Conservation (phyloP, 2,888 invertebrate species). For the Caenorhabditis japonica region DNA sequence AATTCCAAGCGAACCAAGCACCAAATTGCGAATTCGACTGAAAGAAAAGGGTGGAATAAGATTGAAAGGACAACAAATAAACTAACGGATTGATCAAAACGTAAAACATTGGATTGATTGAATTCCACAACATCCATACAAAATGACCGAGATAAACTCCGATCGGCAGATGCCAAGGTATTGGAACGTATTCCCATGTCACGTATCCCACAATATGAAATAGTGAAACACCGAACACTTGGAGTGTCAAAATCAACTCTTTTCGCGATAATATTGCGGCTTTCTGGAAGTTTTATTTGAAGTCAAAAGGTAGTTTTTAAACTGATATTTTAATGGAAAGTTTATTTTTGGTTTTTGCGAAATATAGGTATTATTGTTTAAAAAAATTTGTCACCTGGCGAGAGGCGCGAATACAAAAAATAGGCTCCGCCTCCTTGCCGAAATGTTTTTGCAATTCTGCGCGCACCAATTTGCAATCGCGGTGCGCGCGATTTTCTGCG, state of each 20-base stretch:
- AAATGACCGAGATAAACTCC: slow-evolving; percentile 60
- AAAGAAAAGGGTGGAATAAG: too few relatives aligned
- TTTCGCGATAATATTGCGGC: slow-evolving; percentile 52
- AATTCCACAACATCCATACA: slow-evolving; percentile 65
- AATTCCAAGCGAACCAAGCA: slow-evolving; percentile 31
- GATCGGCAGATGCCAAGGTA: slow-evolving; percentile 54
- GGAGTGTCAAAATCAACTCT: slow-evolving; percentile 56
- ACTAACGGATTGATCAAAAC: slow-evolving; percentile 57
- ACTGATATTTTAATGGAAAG: too few relatives aligned
- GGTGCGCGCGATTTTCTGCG: too few relatives aligned
- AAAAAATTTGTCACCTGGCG: too few relatives aligned
- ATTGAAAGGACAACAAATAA: background rate
- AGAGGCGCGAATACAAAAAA: too few relatives aligned
- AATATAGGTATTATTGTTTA: too few relatives aligned
- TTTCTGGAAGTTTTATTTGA: slow-evolving; percentile 54
- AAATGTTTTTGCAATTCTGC: too few relatives aligned
- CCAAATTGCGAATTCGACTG: slow-evolving; percentile 46
- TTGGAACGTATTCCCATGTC: slow-evolving; percentile 60
- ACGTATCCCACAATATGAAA: slow-evolving; percentile 59
- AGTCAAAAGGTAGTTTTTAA: too few relatives aligned
- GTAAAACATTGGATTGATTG: slow-evolving; percentile 57
- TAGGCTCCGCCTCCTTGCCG: too few relatives aligned
- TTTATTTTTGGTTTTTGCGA: too few relatives aligned
- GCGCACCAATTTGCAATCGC: too few relatives aligned
- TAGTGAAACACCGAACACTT: slow-evolving; percentile 53